phyloP scores from a whole-genome alignment of 2,113 vertebrate genomes.

The Plestiodon gilberti region DNA sequence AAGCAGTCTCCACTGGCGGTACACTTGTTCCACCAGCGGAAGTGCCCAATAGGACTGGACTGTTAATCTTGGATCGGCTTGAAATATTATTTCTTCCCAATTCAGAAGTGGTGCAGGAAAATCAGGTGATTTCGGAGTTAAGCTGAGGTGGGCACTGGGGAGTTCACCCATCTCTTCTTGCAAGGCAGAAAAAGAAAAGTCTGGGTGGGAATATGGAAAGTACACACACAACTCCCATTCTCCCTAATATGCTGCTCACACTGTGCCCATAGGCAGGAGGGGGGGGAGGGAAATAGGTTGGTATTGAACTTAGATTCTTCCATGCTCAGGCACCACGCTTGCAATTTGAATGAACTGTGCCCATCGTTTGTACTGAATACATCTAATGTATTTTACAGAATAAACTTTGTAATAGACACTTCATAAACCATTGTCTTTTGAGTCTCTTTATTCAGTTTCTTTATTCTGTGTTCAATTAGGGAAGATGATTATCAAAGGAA shows the following conservation, averaged over 20 bases:
- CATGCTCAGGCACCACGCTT: neutral
- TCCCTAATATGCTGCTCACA: neutral
- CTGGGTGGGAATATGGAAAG: neutral
- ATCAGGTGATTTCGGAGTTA: no score
- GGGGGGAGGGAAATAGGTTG: neutral
- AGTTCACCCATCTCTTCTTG: neutral
- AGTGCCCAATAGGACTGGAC: no score
- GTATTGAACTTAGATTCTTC: neutral
- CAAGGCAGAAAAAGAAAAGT: neutral
- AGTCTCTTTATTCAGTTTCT: slow-evolving; percentile 35
- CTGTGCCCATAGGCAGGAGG: neutral
- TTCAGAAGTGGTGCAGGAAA: no score
- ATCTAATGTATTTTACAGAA: slow-evolving; percentile 52
- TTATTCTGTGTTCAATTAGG: slow-evolving; percentile 40
- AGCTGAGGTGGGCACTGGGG: no score
- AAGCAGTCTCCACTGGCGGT: no score
- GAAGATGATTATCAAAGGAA: neutral
- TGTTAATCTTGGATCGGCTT: no score
- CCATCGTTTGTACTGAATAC: slow-evolving; percentile 41
- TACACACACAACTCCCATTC: neutral
- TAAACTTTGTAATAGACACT: slow-evolving; percentile 51
- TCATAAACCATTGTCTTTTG: slow-evolving; percentile 14
- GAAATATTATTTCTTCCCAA: no score
- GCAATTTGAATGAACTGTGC: neutral
- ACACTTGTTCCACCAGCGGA: no score